Base-by-base conservation (phyloP, 2,888 invertebrate genomes). In the Morinoia aosen region DNA sequence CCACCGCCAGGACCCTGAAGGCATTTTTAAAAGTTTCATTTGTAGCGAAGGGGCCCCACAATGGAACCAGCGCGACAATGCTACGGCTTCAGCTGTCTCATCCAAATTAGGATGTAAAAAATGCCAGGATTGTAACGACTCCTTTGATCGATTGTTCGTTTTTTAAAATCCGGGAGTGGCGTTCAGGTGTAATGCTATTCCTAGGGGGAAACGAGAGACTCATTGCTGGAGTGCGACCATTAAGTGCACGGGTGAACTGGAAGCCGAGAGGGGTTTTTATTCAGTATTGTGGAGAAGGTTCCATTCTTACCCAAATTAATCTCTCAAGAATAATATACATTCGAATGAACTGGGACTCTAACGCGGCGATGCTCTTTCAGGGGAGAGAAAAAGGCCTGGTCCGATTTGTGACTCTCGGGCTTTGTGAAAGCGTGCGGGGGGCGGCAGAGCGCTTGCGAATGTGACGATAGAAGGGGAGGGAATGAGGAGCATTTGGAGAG, bases 251-350 rank as follows among this genome's bases (percentile, higher is more conserved):
- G 90, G 48, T 40, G 40, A 48, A 90, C 8, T 40, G 90, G 48
- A 90, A 48, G 40, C 90, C 90, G 90, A 90, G 90, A 90, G 40
- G 90, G 48, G 40, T 90, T 90, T 90, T 90, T 90, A 90, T 90
- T 48, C 48, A 10, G 90, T 48, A 90, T 90, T 90, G 90, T 90
- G 90, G 40, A 48, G 90, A 40, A 48, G 90, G 40, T 90, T 90
- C 90, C 48, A 90, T 90, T 90, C 90, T 90, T 90, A 90, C 90
- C 48, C 90, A 90, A 90, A 90, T 90, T 90, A 90, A 90, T 90
- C 90, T 90, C 48, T 90, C 90, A 48, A 90, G 90, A 90, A 90
- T 90, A 90, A 90, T 90, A 90, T 90, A 90, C 90, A 90, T 90
- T 90, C 90, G 90, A 90, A 90, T 90, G 90, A 90, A 90, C 90